A percentile compares a stretch with the other conserved stretches of the same genome.
phyloP scores from a whole-genome alignment of 2,888 invertebrate species.

The Chirona hameri region DNA sequence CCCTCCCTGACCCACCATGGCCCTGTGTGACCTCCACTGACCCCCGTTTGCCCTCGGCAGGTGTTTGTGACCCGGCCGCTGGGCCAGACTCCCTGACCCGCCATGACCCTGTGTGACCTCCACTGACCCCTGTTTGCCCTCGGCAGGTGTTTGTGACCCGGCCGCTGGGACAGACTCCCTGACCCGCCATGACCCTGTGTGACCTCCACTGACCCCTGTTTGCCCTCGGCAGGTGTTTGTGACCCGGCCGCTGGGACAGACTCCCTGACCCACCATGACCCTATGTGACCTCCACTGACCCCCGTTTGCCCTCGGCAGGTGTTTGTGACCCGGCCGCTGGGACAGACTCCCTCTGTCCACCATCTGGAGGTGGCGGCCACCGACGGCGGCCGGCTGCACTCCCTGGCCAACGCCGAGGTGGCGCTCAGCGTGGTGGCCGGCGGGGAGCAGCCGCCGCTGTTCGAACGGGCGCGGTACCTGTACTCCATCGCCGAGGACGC shows the following conservation, averaged over 20 bases:
- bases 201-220: slow-evolving; percentile 37
- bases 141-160: background rate
- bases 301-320: background rate
- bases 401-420: slow-evolving; percentile 71
- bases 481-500: slow-evolving; percentile 80
- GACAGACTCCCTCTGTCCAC: slow-evolving; percentile 58
- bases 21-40: slow-evolving; percentile 38
- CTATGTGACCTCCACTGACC: slow-evolving; percentile 37
- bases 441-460: slow-evolving; percentile 73
- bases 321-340: slow-evolving; percentile 41
- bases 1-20: too few relatives aligned
- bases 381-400: slow-evolving; percentile 79
- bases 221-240: background rate
- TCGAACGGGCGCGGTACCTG: slow-evolving; percentile 79
- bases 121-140: slow-evolving; percentile 37
- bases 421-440: slow-evolving; percentile 75
- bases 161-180: slow-evolving; percentile 47
- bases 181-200: background rate
- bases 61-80: slow-evolving; percentile 41
- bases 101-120: background rate
- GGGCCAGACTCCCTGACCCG: slow-evolving; percentile 45
- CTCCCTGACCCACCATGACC: too few relatives aligned
- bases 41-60: background rate
- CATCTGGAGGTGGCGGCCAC: slow-evolving; percentile 81
- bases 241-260: slow-evolving; percentile 48